Evolutionary conservation across 1,140 invertebrate genomes (phyloP).

Genomic region (Diprion similis): DNA sequence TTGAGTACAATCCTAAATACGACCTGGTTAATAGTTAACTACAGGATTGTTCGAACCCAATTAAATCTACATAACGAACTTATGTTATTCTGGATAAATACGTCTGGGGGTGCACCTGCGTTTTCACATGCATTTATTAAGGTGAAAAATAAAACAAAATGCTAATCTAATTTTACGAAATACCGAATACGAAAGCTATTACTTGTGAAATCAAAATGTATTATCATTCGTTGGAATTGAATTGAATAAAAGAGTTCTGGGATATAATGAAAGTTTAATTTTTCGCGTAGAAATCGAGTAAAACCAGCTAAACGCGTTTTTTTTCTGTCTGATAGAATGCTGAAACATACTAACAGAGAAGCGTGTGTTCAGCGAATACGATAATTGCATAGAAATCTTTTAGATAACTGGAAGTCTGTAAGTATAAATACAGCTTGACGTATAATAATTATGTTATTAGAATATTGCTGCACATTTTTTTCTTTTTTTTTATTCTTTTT

Average conservation of each 20-base stretch:
- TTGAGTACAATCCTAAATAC: background rate
- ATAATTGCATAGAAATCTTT: slow-evolving; percentile 7
- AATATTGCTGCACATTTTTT: slow-evolving; percentile 11
- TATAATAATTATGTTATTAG: slow-evolving; percentile 13
- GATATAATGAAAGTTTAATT: background rate
- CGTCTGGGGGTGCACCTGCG: background rate
- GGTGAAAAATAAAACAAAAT: background rate
- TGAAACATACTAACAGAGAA: slow-evolving; percentile 7
- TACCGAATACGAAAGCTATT: background rate
- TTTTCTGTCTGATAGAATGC: background rate
- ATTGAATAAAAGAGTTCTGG: background rate
- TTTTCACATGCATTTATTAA: background rate
- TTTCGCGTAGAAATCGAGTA: background rate
- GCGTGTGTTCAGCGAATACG: background rate
- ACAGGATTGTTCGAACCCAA: too few species aligned
- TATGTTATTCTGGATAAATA: background rate
- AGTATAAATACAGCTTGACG: slow-evolving; percentile 7
- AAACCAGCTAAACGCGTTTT: background rate
- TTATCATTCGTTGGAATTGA: background rate
- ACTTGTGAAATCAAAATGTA: background rate
- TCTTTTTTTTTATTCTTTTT: slow-evolving; percentile 6
- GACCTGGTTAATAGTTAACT: too few species aligned
- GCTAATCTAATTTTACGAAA: too few species aligned
- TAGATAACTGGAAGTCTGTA: background rate
- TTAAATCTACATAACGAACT: background rate